A percentile compares a stretch with the other conserved stretches of the same genome.
phyloP scores from a whole-genome alignment of 2,113 vertebrate species.

The Neogale vison region DNA sequence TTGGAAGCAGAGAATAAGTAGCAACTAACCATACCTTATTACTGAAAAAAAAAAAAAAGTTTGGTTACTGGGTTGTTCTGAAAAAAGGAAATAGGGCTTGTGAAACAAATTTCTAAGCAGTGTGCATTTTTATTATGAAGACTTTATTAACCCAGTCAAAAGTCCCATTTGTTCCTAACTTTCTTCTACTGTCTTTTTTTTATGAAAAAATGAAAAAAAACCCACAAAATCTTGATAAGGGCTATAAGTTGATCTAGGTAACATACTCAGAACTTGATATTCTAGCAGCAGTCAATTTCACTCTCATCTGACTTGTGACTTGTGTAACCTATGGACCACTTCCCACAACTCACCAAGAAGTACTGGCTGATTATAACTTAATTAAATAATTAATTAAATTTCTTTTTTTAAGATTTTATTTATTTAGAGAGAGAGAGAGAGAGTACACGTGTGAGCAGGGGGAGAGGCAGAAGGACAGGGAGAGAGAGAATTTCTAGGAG shows the following conservation, averaged over 20 bases:
- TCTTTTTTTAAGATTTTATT: conserved; percentile 1
- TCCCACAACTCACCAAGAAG: not conserved
- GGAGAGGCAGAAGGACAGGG: not conserved
- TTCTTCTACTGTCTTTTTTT: not conserved
- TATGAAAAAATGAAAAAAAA: not conserved
- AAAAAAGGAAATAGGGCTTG: not conserved
- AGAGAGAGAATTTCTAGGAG: not conserved
- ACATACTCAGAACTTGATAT: not conserved
- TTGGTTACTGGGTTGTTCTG: not conserved
- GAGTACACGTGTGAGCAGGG: not conserved
- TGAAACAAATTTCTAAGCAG: conserved; percentile 5
- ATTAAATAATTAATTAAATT: conserved; percentile 24
- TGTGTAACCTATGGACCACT: not conserved
- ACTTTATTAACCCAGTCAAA: not conserved
- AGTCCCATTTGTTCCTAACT: not conserved
- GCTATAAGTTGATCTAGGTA: not conserved
- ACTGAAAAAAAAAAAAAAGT: not conserved
- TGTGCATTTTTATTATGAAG: conserved; percentile 17
- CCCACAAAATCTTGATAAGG: not conserved
- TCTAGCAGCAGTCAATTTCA: not conserved
- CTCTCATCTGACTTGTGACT: not conserved
- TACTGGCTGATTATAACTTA: not conserved
- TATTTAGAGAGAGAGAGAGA: not conserved
- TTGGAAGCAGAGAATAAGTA: not conserved
- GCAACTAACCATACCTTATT: not conserved